These are phyloP conservation scores for Drosophila imparisetae DNA, from an alignment of 2,888 invertebrate genomes.

Conservation along the genomic window DNA sequence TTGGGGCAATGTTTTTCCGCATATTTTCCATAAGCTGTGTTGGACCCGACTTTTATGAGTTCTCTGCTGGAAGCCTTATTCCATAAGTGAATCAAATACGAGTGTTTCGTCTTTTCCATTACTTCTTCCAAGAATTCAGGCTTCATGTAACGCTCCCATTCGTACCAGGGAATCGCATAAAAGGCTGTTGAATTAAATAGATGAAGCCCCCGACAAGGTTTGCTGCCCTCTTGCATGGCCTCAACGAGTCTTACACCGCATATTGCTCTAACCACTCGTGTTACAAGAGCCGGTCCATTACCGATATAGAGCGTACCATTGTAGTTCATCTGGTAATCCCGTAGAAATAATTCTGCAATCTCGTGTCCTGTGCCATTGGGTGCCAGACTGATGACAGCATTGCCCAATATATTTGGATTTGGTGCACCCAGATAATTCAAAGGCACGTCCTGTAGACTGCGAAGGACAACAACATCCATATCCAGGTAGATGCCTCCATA, in stretches of 20 bases:
- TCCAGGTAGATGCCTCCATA: constrained; percentile 92
- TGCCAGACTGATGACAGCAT: constrained; percentile 88
- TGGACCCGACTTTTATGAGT: constrained; percentile 68
- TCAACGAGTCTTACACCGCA: constrained; percentile 86
- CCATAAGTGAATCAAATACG: constrained; percentile 82
- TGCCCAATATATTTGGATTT: constrained; percentile 86
- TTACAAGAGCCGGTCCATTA: constrained; percentile 86
- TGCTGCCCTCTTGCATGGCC: constrained; percentile 85
- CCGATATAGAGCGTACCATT: constrained; percentile 86
- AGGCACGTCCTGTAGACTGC: constrained; percentile 78
- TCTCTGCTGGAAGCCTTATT: constrained; percentile 75
- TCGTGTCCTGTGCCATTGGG: constrained; percentile 86
- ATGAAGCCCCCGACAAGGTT: constrained; percentile 87
- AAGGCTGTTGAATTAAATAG: constrained; percentile 88
- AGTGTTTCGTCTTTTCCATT: constrained; percentile 67
- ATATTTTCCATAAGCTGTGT: constrained; percentile 74
- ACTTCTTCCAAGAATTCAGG: constrained; percentile 82
- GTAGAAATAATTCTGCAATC: constrained; percentile 86
- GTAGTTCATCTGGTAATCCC: constrained; percentile 86
- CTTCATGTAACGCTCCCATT: constrained; percentile 87
- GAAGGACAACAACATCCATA: constrained; percentile 89
- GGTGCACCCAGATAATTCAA: constrained; percentile 84
- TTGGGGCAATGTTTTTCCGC: constrained; percentile 80
- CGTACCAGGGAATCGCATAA: constrained; percentile 87
- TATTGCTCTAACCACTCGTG: constrained; percentile 86